A percentile compares a stretch with the other conserved stretches of the same genome.
These are phyloP conservation scores for Stenolophus ochropezus DNA, from an alignment of 2,888 invertebrate species.

Conservation along the genomic window DNA sequence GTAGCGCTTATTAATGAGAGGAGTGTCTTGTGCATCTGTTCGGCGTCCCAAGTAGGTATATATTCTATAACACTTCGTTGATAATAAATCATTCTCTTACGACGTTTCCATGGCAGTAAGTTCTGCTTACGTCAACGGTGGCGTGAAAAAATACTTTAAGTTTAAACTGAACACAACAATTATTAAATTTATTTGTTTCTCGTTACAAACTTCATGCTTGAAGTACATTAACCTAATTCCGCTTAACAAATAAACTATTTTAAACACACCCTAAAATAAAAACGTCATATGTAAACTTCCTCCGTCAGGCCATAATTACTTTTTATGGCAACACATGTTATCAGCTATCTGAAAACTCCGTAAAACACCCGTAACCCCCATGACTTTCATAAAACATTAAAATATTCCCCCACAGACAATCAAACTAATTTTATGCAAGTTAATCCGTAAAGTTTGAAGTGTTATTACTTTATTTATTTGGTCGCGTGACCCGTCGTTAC, in stretches of 20 bases:
- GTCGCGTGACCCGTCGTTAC: conserved; percentile 43
- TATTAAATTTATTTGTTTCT: neutral
- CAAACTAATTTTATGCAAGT: conserved; percentile 33
- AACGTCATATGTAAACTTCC: neutral
- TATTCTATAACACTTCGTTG: too few species aligned
- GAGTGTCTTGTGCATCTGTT: too few species aligned
- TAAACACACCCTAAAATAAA: neutral
- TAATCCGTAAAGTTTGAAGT: conserved; percentile 39
- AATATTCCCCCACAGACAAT: conserved; percentile 23
- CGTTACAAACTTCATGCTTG: neutral
- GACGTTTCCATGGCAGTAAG: too few species aligned
- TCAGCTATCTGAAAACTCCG: neutral
- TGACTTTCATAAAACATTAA: conserved; percentile 23
- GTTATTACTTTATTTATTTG: conserved; percentile 48
- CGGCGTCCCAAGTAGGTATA: too few species aligned
- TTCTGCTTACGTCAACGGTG: too few species aligned
- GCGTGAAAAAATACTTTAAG: too few species aligned
- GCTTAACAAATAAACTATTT: neutral
- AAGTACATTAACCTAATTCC: neutral
- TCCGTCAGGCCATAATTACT: neutral
- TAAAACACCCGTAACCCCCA: neutral
- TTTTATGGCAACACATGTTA: neutral
- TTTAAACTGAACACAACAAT: neutral
- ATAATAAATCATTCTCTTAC: too few species aligned
- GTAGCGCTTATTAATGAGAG: too few species aligned